Percentiles rank a stretch among this genome's conserved stretches.
These are phyloP conservation scores for Trematomus loennbergii DNA, from an alignment of 2,113 vertebrate genomes.

Conservation along the genomic window DNA sequence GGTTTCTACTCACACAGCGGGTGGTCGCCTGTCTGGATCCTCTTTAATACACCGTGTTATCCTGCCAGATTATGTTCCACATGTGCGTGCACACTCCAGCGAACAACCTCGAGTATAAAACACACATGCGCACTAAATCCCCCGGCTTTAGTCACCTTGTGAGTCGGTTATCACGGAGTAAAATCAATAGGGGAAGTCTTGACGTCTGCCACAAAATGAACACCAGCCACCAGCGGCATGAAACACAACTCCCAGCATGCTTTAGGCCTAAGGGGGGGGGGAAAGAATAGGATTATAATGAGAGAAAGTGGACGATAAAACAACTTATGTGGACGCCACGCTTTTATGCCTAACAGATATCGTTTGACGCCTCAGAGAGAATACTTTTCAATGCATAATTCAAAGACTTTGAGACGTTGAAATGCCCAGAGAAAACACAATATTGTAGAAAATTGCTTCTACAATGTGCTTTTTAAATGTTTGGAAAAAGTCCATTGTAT, in stretches of 20 bases:
- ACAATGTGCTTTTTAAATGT: conserved; percentile 1
- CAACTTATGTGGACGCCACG: neutral
- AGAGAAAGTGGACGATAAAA: conserved; percentile 2
- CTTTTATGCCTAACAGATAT: neutral
- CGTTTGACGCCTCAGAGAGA: conserved; percentile 4
- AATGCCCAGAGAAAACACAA: neutral
- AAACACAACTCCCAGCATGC: conserved; percentile 45
- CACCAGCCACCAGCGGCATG: conserved; percentile 17
- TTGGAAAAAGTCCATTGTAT: neutral
- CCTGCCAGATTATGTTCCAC: conserved; percentile 66
- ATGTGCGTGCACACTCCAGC: conserved; percentile 47
- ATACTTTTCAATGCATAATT: neutral
- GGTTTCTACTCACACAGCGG: conserved; percentile 48
- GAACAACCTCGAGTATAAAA: conserved; percentile 44
- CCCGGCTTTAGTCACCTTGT: conserved; percentile 58
- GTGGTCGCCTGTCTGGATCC: conserved; percentile 64
- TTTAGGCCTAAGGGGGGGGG: conserved; percentile 14
- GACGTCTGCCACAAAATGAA: conserved; percentile 54
- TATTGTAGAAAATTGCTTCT: neutral
- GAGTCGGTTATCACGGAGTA: conserved; percentile 51
- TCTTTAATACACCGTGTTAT: conserved; percentile 65
- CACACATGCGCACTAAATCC: conserved; percentile 52
- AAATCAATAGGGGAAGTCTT: conserved; percentile 34
- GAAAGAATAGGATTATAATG: conserved; percentile 41
- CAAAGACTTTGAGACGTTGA: neutral